Evolutionary conservation across 2,113 vertebrate species (phyloP).

Genomic region (Lipotes vexillifer): DNA sequence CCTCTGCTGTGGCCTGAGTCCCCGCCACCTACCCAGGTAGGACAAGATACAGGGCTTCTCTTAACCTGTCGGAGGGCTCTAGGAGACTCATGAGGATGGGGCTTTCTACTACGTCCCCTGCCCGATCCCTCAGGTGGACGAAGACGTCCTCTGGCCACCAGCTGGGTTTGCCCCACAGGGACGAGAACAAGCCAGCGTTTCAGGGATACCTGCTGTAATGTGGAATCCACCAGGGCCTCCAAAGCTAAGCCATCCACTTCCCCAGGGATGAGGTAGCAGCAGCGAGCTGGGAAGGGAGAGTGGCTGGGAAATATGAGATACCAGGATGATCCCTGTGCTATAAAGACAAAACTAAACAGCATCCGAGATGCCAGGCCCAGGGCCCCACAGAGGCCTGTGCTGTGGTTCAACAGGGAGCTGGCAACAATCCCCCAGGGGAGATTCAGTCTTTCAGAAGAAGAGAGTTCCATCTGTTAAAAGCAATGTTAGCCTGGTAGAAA

Average conservation of each 20-base stretch:
- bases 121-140: neutral
- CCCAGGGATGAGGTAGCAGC: constrained; percentile 20
- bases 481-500: neutral
- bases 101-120: neutral
- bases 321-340: constrained; percentile 7
- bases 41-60: neutral
- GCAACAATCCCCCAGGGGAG: constrained; percentile 14
- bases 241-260: constrained; percentile 1
- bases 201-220: neutral
- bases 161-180: neutral
- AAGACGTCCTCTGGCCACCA: constrained; percentile 21
- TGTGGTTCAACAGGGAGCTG: constrained; percentile 45
- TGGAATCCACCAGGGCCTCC: neutral
- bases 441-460: constrained; percentile 52
- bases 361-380: constrained; percentile 44
- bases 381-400: constrained; percentile 11
- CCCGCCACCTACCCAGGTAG: neutral
- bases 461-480: constrained; percentile 58
- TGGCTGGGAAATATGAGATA: constrained; percentile 53
- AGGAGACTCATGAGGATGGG: neutral
- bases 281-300: neutral
- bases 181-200: neutral
- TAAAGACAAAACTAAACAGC: constrained; percentile 6
- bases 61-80: neutral
- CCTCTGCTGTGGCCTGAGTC: neutral